Percentiles rank a stretch among this genome's conserved stretches.
These are phyloP conservation scores for Acleris literana DNA, from an alignment of 2,888 invertebrate genomes.

Conservation along the genomic window DNA sequence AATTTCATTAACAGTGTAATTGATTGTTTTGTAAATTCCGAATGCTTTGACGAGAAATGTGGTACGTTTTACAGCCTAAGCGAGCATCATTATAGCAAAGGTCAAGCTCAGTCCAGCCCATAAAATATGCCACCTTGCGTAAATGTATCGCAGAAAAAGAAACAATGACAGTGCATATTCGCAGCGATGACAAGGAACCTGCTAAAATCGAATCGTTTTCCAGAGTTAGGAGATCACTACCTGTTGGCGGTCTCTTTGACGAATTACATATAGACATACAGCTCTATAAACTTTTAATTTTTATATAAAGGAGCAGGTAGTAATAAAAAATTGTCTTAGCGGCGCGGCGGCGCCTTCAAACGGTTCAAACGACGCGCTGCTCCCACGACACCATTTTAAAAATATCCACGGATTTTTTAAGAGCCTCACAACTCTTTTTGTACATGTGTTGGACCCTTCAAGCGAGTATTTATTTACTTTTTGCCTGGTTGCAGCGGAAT, in stretches of 20 bases:
- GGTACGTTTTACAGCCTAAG: slow-evolving; percentile 21
- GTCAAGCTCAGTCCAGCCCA: slow-evolving; percentile 26
- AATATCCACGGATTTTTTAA: slow-evolving; percentile 69
- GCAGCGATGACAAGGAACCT: slow-evolving; percentile 16
- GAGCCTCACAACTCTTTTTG: slow-evolving; percentile 46
- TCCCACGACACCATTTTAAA: slow-evolving; percentile 77
- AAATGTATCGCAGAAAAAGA: slow-evolving; percentile 27
- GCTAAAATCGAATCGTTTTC: slow-evolving; percentile 33
- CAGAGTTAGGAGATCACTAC: slow-evolving; percentile 40
- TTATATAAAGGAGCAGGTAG: slow-evolving; percentile 70
- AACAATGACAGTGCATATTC: slow-evolving; percentile 12
- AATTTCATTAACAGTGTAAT: too few species aligned
- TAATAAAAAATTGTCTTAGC: slow-evolving; percentile 70
- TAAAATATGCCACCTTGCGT: slow-evolving; percentile 32
- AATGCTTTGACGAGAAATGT: slow-evolving; percentile 4
- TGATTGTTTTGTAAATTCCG: not conserved
- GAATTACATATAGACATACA: slow-evolving; percentile 52
- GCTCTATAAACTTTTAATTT: slow-evolving; percentile 71
- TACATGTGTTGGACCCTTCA: slow-evolving; percentile 34
- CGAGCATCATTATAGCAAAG: slow-evolving; percentile 27
- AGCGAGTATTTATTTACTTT: slow-evolving; percentile 38
- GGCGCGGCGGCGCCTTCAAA: slow-evolving; percentile 69
- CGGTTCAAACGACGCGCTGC: slow-evolving; percentile 47
- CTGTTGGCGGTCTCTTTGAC: slow-evolving; percentile 63
- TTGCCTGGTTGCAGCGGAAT: slow-evolving; percentile 34